Conservation (phyloP, 2,113 vertebrate genomes). For the Toxotes jaculatrix region DNA sequence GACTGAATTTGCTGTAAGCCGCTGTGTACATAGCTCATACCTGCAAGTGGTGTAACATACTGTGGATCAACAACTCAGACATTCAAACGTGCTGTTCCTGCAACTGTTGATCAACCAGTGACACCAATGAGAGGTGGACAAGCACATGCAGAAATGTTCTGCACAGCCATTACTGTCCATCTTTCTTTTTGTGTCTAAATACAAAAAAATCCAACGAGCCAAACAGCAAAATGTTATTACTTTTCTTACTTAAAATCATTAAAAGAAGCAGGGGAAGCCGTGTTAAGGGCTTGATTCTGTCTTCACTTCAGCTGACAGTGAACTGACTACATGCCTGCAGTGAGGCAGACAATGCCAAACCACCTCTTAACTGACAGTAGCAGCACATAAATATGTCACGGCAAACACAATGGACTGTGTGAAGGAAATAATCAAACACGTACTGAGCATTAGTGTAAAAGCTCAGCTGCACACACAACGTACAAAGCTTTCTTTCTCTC, state of each 20-base stretch:
- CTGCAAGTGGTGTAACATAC: neutral
- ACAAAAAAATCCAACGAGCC: no score
- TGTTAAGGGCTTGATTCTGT: no score
- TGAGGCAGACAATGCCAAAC: neutral
- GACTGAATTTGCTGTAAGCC: neutral
- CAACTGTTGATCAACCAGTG: neutral
- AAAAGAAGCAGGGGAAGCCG: neutral
- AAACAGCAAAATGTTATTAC: neutral
- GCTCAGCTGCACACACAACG: neutral
- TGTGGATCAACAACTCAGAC: neutral
- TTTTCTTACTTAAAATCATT: neutral
- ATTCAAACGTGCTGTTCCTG: neutral
- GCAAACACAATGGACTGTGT: neutral
- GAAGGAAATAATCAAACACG: neutral
- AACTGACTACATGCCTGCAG: neutral
- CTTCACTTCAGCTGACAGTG: neutral
- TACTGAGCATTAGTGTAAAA: neutral
- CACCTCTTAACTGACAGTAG: neutral
- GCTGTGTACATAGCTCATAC: neutral
- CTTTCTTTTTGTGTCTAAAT: neutral
- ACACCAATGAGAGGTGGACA: neutral
- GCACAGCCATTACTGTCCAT: neutral
- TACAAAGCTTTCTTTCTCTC: neutral
- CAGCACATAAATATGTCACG: conserved; percentile 1
- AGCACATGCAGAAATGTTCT: neutral